phyloP scores from a whole-genome alignment of 2,888 invertebrate genomes.

The Tipula confusa region DNA sequence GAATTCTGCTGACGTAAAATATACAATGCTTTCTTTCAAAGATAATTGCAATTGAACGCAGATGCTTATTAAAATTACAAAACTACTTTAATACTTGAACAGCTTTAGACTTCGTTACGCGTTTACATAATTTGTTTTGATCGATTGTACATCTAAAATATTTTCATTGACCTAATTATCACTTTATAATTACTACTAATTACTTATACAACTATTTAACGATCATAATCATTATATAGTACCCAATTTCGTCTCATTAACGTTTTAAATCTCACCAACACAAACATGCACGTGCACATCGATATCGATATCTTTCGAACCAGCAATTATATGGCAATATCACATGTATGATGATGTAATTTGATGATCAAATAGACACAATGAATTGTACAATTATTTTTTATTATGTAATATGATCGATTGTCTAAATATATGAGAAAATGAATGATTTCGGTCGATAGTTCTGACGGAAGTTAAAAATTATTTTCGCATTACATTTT shows the following conservation, averaged over 20 bases:
- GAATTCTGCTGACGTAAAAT: too few relatives aligned
- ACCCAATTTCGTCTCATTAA: neutral
- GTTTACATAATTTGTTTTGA: too few relatives aligned
- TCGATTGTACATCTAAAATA: neutral
- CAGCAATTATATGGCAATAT: neutral
- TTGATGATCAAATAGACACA: neutral
- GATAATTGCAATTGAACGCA: too few relatives aligned
- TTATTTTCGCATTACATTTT: too few relatives aligned
- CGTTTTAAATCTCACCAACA: neutral
- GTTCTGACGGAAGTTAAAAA: too few relatives aligned
- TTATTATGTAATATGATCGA: neutral
- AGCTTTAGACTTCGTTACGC: too few relatives aligned
- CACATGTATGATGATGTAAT: neutral
- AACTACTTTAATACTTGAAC: too few relatives aligned
- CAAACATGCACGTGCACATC: neutral
- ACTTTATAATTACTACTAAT: neutral
- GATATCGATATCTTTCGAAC: neutral
- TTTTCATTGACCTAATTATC: neutral
- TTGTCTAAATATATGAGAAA: neutral
- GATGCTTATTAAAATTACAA: too few relatives aligned
- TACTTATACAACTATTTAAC: neutral
- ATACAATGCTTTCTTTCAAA: too few relatives aligned
- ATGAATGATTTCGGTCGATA: too few relatives aligned
- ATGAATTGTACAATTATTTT: neutral
- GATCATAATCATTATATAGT: neutral